Conservation (phyloP, 2,888 invertebrate genomes). For the Parnassius smintheus region DNA sequence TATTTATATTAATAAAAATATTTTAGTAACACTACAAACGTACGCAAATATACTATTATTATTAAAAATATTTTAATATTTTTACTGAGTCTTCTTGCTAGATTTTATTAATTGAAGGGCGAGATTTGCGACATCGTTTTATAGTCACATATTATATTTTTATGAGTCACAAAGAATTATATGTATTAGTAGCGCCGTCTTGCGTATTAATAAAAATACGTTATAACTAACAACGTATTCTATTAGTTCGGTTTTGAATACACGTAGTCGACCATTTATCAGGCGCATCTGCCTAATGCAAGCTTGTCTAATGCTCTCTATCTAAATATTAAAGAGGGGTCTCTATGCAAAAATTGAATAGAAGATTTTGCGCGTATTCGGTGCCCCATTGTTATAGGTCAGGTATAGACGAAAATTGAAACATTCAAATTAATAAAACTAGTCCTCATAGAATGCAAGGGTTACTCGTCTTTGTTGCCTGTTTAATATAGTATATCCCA, state of each 20-base stretch:
- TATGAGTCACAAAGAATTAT: no score
- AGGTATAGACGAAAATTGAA: conserved; percentile 75
- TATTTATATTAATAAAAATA: no score
- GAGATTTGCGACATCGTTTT: no score
- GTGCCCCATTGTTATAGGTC: conserved; percentile 64
- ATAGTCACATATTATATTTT: no score
- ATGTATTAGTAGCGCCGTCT: no score
- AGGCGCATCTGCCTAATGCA: conserved; percentile 42
- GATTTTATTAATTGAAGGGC: no score
- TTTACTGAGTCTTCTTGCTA: no score
- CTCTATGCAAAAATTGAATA: conserved; percentile 78
- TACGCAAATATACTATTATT: no score
- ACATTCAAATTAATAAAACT: conserved; percentile 79
- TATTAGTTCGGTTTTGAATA: conserved; percentile 30
- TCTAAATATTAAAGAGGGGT: conserved; percentile 54
- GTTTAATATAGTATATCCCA: conserved; percentile 9
- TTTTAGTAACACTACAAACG: no score
- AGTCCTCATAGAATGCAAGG: conserved; percentile 61
- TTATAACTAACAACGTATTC: conserved; percentile 28
- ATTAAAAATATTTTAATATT: no score
- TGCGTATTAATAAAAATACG: conserved; percentile 16
- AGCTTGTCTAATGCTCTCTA: conserved; percentile 43
- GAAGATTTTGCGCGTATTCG: conserved; percentile 46
- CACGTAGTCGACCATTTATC: conserved; percentile 19
- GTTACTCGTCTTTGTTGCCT: conserved; percentile 46